Evolutionary conservation across 2,888 invertebrate species (phyloP), one percentile per base, ranked within the genome.

Genomic region (Amiota minor): DNA sequence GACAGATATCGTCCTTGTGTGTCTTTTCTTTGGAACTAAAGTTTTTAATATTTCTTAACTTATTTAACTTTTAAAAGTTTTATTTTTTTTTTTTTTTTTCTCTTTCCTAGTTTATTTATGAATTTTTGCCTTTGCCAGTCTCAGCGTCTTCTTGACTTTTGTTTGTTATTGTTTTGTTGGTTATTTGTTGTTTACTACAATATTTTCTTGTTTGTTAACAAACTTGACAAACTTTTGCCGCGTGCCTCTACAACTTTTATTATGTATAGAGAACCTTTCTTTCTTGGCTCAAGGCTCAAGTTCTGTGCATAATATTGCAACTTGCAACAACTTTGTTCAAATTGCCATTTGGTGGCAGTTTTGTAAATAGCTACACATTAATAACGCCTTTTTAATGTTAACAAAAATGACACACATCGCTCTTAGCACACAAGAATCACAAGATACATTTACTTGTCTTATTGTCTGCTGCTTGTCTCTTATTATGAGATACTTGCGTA

Each of bases 331-430:
- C 56, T 35, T 18, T 46, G 55, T 55, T 65, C 77, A 81, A 80
- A 81, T 78, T 77, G 78, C 79, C 75, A 74, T 14, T 46, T 72
- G 72, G 76, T 81, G 81, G 76, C 81, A 80, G 79, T 77, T 81
- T 81, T 78, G 81, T 77, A 82, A 81, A 81, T 81, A 78, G 81
- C 75, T 68, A 74, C 65, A 74, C 82, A 81, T 81, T 81, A 81
- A 82, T 81, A 81, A 79, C 78, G 77, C 80, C 82, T 78, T 76
- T 81, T 20, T 78, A 77, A 64, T 53, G 71, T 64, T 55, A 71
- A 68, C 67, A 68, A 68, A 65, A 53, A 53, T 53, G 67, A 68
- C 67, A 68, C 53, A 53, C 18, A 50, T 23, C 14, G 14, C 11
- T 14, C 67, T 23, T 20, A 49, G 20, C 20, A 20, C 23, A 16